Conservation (phyloP, 2,113 vertebrate species). For the Tragelaphus strepsiceros region DNA sequence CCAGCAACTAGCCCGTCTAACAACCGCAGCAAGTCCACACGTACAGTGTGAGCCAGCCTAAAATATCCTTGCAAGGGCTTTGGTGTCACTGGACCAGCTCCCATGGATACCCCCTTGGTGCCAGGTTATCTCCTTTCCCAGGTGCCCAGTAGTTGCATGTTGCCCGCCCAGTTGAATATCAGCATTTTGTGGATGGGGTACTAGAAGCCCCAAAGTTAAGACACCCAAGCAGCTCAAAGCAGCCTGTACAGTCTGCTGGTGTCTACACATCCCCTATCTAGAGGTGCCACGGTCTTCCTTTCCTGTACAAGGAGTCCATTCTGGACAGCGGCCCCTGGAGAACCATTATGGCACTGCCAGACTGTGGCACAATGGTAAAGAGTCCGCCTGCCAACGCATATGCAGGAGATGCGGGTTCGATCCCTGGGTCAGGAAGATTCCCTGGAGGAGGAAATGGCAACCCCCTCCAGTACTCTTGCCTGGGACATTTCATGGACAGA, state of each 20-base stretch:
- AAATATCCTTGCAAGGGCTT: background rate
- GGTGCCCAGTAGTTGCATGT: background rate
- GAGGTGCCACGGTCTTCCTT: too few species aligned
- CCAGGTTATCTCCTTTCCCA: background rate
- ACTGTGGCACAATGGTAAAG: accelerated
- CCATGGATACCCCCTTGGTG: background rate
- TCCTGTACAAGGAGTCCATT: background rate
- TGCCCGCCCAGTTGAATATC: background rate
- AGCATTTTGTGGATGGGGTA: background rate
- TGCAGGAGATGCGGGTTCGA: accelerated
- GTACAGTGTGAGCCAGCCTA: too few species aligned
- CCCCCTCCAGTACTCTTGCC: background rate
- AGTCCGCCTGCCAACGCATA: background rate
- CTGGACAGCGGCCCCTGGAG: too few species aligned
- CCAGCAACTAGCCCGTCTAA: background rate
- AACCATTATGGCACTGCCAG: background rate
- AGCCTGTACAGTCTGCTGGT: background rate
- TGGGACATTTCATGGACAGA: background rate
- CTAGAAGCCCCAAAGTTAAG: background rate
- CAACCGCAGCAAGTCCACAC: background rate
- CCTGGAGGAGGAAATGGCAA: background rate
- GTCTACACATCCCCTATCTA: accelerated
- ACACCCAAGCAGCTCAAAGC: background rate
- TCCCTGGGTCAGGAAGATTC: background rate
- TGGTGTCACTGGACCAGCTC: background rate